phyloP scores from a whole-genome alignment of 2,113 vertebrate genomes.

The Opisthocomus hoazin region DNA sequence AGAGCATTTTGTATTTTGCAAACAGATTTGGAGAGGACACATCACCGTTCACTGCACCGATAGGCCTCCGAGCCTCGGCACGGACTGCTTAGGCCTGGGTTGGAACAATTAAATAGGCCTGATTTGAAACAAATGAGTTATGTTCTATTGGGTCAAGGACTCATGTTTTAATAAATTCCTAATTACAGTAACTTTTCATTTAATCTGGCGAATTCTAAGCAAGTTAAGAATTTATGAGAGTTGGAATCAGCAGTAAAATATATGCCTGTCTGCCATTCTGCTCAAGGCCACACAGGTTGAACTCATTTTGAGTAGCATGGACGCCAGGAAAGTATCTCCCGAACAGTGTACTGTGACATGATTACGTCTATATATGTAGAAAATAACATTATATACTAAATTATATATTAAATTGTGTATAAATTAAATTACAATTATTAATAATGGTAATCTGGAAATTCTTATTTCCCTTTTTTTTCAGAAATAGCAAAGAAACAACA shows the following conservation, averaged over 20 bases:
- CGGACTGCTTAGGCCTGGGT: background rate
- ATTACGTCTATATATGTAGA: background rate
- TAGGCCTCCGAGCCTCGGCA: background rate
- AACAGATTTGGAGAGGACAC: background rate
- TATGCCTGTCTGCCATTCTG: slow-evolving; percentile 21
- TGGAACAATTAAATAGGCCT: slow-evolving; percentile 28
- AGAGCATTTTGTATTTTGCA: background rate
- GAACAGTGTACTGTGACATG: background rate
- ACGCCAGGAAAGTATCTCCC: background rate
- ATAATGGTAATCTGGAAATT: background rate
- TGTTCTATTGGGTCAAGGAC: slow-evolving; percentile 23
- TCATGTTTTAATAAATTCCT: slow-evolving; percentile 50
- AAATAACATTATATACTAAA: background rate
- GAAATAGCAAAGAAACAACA: background rate
- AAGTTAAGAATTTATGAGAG: slow-evolving; percentile 48
- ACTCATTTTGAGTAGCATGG: background rate
- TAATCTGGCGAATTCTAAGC: slow-evolving; percentile 23
- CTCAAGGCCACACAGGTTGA: slow-evolving; percentile 58
- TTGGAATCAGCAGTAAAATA: slow-evolving; percentile 34
- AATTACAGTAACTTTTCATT: slow-evolving; percentile 56
- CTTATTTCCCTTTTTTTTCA: background rate
- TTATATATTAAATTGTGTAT: background rate
- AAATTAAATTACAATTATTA: background rate
- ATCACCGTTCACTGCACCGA: background rate
- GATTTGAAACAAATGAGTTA: slow-evolving; percentile 45